Evolutionary conservation across 2,888 invertebrate genomes (phyloP).

Genomic region (Temnothorax ravouxi): DNA sequence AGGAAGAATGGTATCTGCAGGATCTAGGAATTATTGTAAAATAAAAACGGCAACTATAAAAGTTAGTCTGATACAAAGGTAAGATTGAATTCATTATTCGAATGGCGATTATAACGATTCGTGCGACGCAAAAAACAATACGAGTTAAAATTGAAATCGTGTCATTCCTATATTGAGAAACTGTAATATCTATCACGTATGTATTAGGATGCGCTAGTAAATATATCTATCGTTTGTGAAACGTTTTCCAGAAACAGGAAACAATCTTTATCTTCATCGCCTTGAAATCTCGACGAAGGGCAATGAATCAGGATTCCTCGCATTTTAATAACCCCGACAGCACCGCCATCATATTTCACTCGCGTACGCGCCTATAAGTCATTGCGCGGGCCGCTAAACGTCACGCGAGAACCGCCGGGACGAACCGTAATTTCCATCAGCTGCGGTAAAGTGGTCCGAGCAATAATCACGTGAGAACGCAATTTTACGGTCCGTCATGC

Average conservation of each 20-base stretch:
- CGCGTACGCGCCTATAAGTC: constrained; percentile 50
- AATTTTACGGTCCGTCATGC: constrained; percentile 54
- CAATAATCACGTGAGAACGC: constrained; percentile 61
- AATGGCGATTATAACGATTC: neutral
- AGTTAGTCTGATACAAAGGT: neutral
- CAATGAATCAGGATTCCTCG: constrained; percentile 50
- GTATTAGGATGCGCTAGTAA: neutral
- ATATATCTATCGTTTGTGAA: constrained; percentile 11
- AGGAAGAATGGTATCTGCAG: constrained; percentile 13
- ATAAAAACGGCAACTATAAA: neutral
- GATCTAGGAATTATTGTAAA: neutral
- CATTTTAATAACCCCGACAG: constrained; percentile 55
- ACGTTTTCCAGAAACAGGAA: constrained; percentile 7
- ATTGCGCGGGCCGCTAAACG: constrained; percentile 46
- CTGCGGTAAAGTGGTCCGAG: constrained; percentile 60
- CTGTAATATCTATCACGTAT: constrained; percentile 2
- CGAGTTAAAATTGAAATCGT: neutral
- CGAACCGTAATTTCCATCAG: constrained; percentile 53
- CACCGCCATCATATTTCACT: constrained; percentile 48
- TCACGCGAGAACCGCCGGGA: constrained; percentile 42
- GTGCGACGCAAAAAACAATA: neutral
- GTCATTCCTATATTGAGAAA: neutral
- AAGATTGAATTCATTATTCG: neutral
- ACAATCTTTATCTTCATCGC: constrained; percentile 17
- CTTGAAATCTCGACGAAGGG: constrained; percentile 42